phyloP scores from a whole-genome alignment of 2,113 vertebrate species.

The Colinus virginianus region DNA sequence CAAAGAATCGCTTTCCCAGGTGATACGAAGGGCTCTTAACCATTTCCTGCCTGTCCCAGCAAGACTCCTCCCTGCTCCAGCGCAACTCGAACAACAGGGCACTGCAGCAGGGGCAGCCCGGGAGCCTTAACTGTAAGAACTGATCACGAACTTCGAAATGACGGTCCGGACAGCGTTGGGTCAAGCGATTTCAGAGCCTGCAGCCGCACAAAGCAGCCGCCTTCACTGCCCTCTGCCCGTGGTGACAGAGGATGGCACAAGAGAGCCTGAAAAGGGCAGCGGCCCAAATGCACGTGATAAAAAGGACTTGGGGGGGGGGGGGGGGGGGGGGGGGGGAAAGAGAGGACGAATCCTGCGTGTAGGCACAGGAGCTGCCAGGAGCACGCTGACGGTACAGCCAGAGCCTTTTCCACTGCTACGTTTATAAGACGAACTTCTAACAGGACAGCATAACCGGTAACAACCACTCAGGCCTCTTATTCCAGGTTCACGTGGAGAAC shows the following conservation, averaged over 20 bases:
- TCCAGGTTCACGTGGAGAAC: accelerated
- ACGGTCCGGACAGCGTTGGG: neutral
- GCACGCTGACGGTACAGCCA: accelerated
- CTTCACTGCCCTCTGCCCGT: neutral
- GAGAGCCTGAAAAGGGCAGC: neutral
- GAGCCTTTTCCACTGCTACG: neutral
- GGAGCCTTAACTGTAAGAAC: neutral
- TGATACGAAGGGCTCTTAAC: conserved; percentile 59
- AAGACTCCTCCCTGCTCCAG: conserved; percentile 33
- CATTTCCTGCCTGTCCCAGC: conserved; percentile 53
- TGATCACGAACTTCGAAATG: neutral
- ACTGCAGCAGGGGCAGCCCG: neutral
- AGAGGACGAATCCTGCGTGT: neutral
- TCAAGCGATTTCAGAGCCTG: neutral
- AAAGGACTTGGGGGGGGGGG: neutral
- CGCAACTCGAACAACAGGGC: neutral
- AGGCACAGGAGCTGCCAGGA: neutral
- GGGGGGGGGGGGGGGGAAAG: neutral
- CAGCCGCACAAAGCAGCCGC: neutral
- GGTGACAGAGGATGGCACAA: neutral
- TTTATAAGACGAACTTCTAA: neutral
- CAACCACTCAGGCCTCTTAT: neutral
- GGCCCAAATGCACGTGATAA: neutral
- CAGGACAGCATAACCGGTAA: neutral
- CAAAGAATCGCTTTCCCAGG: conserved; percentile 71